Evolutionary conservation across 2,113 vertebrate species (phyloP), one percentile per base, ranked within the genome.

Genomic region (Tretioscincus oriximinensis): DNA sequence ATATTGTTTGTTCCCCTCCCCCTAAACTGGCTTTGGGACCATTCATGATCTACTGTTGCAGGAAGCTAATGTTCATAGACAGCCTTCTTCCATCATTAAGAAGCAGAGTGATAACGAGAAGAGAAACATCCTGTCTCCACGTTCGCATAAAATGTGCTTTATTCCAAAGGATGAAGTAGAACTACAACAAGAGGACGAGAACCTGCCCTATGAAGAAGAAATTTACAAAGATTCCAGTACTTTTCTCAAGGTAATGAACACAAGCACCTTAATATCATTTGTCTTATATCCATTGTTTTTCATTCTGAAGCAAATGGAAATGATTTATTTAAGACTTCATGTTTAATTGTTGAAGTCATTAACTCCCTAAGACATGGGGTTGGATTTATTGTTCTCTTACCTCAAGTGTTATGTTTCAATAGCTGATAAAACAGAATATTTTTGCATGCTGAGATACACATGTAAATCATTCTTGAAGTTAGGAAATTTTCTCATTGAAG

Each of bases 151-250:
- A 82, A 71, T 41, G 60, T 88, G 80, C 83, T 91, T 88, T 83
- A 66, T 91, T 93, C 72, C 77, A 75, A 89, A 99, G 98, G 98
- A 99, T 93, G 97, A 97, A 82, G 91, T 97, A 81, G 98, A 99
- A 90, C 93, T 97, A 81, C 98, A 96, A 80, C 98, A 95, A 74
- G 95, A 95, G 24, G 98, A 99, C 77, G 97, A 98, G 87, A 97
- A 95, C 82, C 92, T 97, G 78, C 97, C 96, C 0, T 99, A 98
- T 72, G 97, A 99, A 85, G 98, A 99, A 90, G 96, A 96, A 87
- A 97, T 99, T 87, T 99, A 99, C 91, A 99, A 99, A 90, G 98
- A 99, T 91, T 99, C 98, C 58, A 99, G 98, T 91, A 99, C 98
- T 45, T 99, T 99, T 76, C 95, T 99, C 9, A 99, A 99, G 97